Base-by-base conservation (phyloP, 2,888 invertebrate genomes). In the Eudasyphora cyanicolor region DNA sequence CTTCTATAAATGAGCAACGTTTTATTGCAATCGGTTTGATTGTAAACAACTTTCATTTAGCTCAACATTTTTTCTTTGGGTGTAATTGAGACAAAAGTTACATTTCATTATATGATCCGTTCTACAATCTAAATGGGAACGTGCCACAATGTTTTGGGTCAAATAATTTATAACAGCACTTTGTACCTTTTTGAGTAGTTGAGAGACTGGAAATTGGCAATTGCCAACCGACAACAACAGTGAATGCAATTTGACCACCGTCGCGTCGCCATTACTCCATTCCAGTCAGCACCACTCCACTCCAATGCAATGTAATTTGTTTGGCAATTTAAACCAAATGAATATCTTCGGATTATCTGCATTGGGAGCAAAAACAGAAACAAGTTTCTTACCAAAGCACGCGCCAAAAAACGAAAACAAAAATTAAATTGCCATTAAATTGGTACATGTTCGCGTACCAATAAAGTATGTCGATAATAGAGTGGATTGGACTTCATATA, bases 341-440 rank as follows among this genome's bases (percentile, higher is more conserved):
- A 57, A 74, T 69, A 45, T 69, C 27, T 32, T 32, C 24, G 32
- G 49, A 69, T 38, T 49, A 69, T 49, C 69, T 49, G 67, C n/a
- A 45, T 24, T 2, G 19, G 6, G 17, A 38, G 12, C 4, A 60
- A 70, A n/a, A n/a, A n/a, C n/a, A n/a, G n/a, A n/a, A 82, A 82
- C 82, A 38, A 32, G 69, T 82, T 79, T 74, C 57, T 35, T 24
- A 12, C 42, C 6, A 14, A 38, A 82, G 79, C 83, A 83, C 83
- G 83, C 62, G 83, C 74, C 83, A 83, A 74, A 62, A 6, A 70
- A 70, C 60, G n/a, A 2, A 62, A 35, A 64, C 29, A 70, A 73
- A 74, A 76, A 49, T 32, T 70, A 49, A 27, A 82, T 49, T 73
- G 32, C n/a, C 21, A 64, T 6, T 71, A 29, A 79, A 60, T 60